phyloP scores from a whole-genome alignment of 1,140 invertebrate species.

The Drosophila yakuba region DNA sequence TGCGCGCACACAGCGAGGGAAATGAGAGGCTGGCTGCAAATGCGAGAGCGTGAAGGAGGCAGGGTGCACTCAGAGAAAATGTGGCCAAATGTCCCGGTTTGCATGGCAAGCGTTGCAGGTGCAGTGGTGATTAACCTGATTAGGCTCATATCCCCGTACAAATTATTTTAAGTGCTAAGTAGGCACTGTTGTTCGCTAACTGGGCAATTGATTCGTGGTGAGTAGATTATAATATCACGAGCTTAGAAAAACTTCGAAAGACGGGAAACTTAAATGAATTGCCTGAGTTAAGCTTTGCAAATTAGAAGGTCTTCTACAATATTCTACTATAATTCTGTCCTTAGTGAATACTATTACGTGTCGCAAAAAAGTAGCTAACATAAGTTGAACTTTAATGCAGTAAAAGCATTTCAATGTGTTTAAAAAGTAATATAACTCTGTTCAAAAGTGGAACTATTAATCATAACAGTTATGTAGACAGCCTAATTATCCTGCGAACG shows the following conservation, averaged over 20 bases:
- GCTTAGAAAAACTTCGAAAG: no score
- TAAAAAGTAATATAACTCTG: no score
- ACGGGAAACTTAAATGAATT: no score
- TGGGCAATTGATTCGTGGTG: neutral
- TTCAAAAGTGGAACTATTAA: neutral
- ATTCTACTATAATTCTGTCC: no score
- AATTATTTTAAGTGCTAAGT: no score
- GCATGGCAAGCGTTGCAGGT: neutral
- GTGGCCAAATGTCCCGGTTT: neutral
- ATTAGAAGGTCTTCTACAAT: no score
- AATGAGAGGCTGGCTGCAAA: constrained; percentile 7
- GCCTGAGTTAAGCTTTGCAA: no score
- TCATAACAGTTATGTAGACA: neutral
- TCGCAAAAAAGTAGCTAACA: no score
- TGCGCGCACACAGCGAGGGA: constrained; percentile 52
- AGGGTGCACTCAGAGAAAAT: constrained; percentile 13
- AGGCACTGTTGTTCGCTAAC: neutral
- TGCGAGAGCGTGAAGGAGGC: constrained; percentile 10
- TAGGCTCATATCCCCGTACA: neutral
- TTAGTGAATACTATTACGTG: no score
- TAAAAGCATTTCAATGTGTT: no score
- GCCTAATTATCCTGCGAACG: no score
- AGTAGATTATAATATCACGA: neutral
- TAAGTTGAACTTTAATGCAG: no score
- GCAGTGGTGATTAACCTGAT: neutral